These are phyloP conservation scores for Coturnix japonica DNA, from an alignment of 2,113 vertebrate genomes.

Conservation along the genomic window DNA sequence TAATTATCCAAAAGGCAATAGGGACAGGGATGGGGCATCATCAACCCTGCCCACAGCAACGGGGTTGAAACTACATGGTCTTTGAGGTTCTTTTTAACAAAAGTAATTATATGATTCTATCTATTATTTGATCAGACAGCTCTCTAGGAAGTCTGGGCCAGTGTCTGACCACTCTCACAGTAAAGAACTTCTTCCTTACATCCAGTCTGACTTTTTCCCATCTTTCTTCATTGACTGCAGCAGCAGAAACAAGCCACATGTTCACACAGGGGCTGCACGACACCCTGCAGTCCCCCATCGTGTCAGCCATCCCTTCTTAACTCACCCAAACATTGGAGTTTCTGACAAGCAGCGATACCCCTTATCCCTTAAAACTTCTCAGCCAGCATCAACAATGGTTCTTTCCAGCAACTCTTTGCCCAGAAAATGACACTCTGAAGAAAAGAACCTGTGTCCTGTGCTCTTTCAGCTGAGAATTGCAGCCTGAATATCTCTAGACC, in stretches of 20 bases:
- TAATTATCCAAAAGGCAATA: not conserved
- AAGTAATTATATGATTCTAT: no score
- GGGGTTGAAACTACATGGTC: no score
- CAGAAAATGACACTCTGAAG: not conserved
- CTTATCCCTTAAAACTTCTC: not conserved
- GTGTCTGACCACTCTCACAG: not conserved
- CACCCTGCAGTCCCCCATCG: not conserved
- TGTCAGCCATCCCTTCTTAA: not conserved
- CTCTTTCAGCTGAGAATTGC: not conserved
- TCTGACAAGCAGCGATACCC: not conserved
- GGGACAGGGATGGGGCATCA: not conserved
- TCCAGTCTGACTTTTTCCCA: not conserved
- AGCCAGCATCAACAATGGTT: not conserved
- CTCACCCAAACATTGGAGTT: not conserved
- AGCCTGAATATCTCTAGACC: not conserved
- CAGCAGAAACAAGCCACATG: not conserved
- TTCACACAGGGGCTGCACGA: not conserved
- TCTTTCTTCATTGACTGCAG: not conserved
- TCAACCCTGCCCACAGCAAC: no score
- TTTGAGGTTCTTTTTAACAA: no score
- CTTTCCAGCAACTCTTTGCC: slow-evolving; percentile 13
- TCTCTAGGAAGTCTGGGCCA: not conserved
- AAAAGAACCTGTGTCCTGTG: not conserved
- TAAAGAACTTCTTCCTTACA: not conserved
- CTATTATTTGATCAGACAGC: no score